phyloP scores from a whole-genome alignment of 2,797 vertebrate genomes.

The Danio choprae region DNA sequence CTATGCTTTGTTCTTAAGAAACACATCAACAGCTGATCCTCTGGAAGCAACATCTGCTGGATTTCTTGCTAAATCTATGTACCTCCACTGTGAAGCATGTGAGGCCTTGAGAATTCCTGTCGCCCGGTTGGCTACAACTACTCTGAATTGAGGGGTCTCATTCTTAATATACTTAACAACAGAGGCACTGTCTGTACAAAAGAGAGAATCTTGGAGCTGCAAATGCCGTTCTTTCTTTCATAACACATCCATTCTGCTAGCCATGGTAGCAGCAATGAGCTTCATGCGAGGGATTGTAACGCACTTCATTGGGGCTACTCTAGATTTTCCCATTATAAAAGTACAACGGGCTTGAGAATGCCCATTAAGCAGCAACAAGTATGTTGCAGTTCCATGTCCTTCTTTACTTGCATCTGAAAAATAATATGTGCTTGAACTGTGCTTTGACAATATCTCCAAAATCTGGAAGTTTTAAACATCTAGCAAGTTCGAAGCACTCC shows the following conservation, averaged over 20 bases:
- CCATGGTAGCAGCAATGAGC: slow-evolving; percentile 29
- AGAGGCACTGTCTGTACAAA: background rate
- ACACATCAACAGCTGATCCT: background rate
- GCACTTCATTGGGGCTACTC: slow-evolving; percentile 16
- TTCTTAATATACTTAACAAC: background rate
- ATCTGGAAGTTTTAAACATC: background rate
- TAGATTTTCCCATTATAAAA: slow-evolving; percentile 45
- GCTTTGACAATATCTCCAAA: slow-evolving; percentile 32
- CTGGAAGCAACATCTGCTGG: slow-evolving; percentile 35
- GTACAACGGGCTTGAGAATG: slow-evolving; percentile 25
- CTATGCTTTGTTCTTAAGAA: slow-evolving; percentile 28
- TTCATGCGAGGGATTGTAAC: slow-evolving; percentile 43
- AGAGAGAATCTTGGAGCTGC: slow-evolving; percentile 15
- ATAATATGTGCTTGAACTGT: slow-evolving; percentile 26
- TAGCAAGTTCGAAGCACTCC: background rate
- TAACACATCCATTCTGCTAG: slow-evolving; percentile 22
- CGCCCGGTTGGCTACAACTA: background rate
- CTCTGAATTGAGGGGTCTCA: background rate
- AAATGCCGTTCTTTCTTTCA: slow-evolving; percentile 48
- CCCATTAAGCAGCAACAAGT: slow-evolving; percentile 15
- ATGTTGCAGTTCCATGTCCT: slow-evolving; percentile 31
- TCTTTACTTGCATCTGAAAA: slow-evolving; percentile 45
- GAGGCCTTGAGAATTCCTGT: slow-evolving; percentile 34
- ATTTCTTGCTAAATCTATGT: slow-evolving; percentile 34
- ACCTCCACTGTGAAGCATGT: slow-evolving; percentile 33